Base-by-base conservation (phyloP, 2,888 invertebrate genomes). In the Drosophila meridionalis region DNA sequence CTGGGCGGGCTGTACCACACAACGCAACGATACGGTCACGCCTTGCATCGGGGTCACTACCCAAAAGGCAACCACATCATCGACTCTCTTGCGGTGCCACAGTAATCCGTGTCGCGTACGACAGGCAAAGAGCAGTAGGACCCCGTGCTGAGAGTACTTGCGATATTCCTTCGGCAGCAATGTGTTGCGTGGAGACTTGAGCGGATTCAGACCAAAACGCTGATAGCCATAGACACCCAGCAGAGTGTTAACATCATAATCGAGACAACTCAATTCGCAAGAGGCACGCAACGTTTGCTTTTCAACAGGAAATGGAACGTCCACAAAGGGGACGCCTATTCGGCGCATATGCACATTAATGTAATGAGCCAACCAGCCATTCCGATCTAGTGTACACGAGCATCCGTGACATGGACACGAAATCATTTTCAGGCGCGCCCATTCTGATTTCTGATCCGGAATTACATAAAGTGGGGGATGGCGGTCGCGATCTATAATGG, bases 81-180 rank as follows among this genome's bases (percentile, higher is more conserved):
- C 63, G 4, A 48, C 12, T 50, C 63, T 48, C 9, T 70, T 73
- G 20, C 72, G 68, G 12, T 84, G 70, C 85, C 82, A 89, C 11
- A 87, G 67, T 40, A 83, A 34, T 2, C 69, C 59, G 20, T 89
- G 78, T 0, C 66, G 55, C 6, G 89, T 87, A 9, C 75, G 89
- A 47, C 87, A 87, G 20, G 75, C 89, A 42, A 84, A 89, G 4
- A 89, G 62, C 65, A 84, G 45, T 0, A 84, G 40, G 0, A 78
- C 57, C 4, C 69, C 72, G 30, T 89, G 85, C 57, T 84, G 78
- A 3, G 87, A 87, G 30, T 36, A 89, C 30, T 68, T 61, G 4
- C 87, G 75, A 34, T 78, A 84, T 1, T 67, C 59, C 6, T 56
- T n/a, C 1, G 89, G 78, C 9, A 84, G 48, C 8, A 78, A 36